Percentiles rank a stretch among this genome's conserved stretches.
phyloP scores from a whole-genome alignment of 1,140 invertebrate genomes.

The Physella acuta region DNA sequence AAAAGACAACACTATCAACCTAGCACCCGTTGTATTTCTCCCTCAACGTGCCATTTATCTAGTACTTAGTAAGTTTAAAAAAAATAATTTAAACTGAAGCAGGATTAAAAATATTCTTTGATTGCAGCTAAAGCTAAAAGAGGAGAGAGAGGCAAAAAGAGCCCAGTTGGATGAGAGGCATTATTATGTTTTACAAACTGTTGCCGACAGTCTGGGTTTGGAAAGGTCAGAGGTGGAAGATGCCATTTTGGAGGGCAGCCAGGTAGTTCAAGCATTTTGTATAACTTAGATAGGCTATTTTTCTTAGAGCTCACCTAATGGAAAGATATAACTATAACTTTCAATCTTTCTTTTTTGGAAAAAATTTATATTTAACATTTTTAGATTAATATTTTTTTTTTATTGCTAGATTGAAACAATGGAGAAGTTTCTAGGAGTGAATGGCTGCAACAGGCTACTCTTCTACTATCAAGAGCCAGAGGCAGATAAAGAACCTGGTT shows the following conservation, averaged over 20 bases:
- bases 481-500: conserved; percentile 72
- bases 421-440: conserved; percentile 53
- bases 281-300: too few relatives aligned
- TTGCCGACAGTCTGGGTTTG: conserved; percentile 55
- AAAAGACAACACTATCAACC: too few relatives aligned
- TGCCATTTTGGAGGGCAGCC: conserved; percentile 57
- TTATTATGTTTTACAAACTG: conserved; percentile 55
- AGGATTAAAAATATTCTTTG: too few relatives aligned
- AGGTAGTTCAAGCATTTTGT: conserved; percentile 43
- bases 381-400: conserved; percentile 16
- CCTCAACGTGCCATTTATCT: too few relatives aligned
- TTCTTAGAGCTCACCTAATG: too few relatives aligned
- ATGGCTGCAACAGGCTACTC: conserved; percentile 51
- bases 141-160: conserved; percentile 58
- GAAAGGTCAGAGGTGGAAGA: conserved; percentile 60
- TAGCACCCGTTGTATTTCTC: too few relatives aligned
- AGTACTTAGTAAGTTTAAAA: too few relatives aligned
- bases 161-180: conserved; percentile 57
- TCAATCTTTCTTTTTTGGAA: not conserved
- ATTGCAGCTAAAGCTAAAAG: conserved; percentile 60
- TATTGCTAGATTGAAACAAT: conserved; percentile 56
- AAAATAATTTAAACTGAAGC: not conserved
- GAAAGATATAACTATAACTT: not conserved
- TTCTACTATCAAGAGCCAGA: conserved; percentile 70
- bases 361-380: conserved; percentile 14